These are phyloP conservation scores for Trichopria drosophilae DNA, from an alignment of 2,888 invertebrate species.

Conservation along the genomic window DNA sequence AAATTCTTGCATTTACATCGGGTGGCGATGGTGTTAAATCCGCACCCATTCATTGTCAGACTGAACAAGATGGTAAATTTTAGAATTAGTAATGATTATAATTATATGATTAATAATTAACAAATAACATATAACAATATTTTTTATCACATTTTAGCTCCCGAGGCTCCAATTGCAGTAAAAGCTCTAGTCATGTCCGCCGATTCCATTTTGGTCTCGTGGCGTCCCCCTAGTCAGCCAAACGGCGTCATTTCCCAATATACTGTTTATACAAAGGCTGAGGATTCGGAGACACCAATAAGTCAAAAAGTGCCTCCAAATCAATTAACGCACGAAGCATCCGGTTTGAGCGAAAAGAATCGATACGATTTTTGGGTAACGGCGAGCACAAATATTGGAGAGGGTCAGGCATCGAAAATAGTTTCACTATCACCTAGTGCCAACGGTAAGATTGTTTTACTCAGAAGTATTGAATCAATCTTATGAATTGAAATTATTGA, in stretches of 20 bases:
- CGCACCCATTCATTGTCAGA: slow-evolving; percentile 86
- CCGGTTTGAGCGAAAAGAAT: slow-evolving; percentile 76
- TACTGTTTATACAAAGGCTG: slow-evolving; percentile 85
- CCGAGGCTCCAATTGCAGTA: slow-evolving; percentile 89
- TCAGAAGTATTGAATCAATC: not conserved
- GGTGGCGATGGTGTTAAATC: slow-evolving; percentile 93
- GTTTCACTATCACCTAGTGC: slow-evolving; percentile 82
- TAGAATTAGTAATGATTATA: not conserved
- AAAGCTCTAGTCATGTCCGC: slow-evolving; percentile 91
- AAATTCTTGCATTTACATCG: slow-evolving; percentile 91
- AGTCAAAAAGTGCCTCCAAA: slow-evolving; percentile 80
- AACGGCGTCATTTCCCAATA: slow-evolving; percentile 93
- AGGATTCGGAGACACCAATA: slow-evolving; percentile 67
- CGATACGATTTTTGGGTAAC: slow-evolving; percentile 95
- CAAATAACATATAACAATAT: not conserved
- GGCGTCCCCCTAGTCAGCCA: slow-evolving; percentile 90
- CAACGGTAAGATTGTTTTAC: slow-evolving; percentile 63
- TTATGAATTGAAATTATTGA: not conserved
- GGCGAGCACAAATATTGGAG: slow-evolving; percentile 90
- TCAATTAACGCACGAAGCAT: slow-evolving; percentile 85
- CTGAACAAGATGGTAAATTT: slow-evolving; percentile 86
- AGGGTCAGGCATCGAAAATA: slow-evolving; percentile 87
- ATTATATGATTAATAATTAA: not conserved
- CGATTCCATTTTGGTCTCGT: slow-evolving; percentile 89
- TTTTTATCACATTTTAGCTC: slow-evolving; percentile 67